These are phyloP conservation scores for Pyrrhosoma nymphula DNA, from an alignment of 2,888 invertebrate species.

Conservation along the genomic window DNA sequence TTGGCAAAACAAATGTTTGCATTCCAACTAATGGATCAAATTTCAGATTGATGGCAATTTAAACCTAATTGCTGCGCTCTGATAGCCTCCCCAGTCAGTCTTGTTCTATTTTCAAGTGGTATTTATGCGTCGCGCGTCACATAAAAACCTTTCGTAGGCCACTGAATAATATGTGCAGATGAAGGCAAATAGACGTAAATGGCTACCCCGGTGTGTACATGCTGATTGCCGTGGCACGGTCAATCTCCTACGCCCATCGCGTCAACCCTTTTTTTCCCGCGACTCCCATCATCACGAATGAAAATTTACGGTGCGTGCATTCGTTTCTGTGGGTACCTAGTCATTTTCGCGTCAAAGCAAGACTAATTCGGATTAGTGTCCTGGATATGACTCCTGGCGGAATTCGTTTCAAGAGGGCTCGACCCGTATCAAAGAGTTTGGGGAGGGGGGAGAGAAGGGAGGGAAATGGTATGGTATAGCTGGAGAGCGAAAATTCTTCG, in stretches of 20 bases:
- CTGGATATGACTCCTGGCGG: neutral
- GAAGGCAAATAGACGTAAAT: neutral
- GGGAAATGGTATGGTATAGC: neutral
- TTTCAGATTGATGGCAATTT: neutral
- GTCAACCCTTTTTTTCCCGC: neutral
- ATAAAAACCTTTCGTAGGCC: neutral
- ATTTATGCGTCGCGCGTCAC: neutral
- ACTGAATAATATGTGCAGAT: neutral
- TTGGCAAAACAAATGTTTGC: neutral
- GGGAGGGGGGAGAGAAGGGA: neutral
- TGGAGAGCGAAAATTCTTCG: neutral
- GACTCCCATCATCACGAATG: neutral
- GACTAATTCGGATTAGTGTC: slow-evolving; percentile 19
- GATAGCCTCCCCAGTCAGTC: neutral
- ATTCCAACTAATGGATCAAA: neutral
- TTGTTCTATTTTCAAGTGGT: neutral
- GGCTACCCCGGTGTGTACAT: neutral
- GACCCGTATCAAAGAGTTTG: neutral
- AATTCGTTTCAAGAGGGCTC: neutral
- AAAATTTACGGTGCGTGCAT: neutral
- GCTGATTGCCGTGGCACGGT: neutral
- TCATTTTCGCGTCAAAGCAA: neutral
- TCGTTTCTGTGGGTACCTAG: neutral
- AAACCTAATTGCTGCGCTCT: neutral
- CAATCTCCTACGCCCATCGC: neutral